Evolutionary conservation across 2,797 vertebrate genomes (phyloP).

Genomic region (Sarcophilus harrisii): DNA sequence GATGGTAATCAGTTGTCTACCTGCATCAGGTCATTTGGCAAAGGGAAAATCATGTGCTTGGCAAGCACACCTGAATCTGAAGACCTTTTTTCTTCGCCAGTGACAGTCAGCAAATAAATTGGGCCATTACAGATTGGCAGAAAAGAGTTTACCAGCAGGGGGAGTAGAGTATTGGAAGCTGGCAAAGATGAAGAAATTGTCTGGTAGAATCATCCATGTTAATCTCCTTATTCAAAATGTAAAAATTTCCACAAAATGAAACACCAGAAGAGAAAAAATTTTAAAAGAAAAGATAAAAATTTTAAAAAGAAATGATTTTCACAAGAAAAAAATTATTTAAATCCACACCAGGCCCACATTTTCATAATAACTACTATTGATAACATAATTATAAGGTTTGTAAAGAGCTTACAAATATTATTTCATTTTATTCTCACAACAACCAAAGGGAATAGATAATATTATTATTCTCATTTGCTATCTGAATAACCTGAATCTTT

Average conservation of each 20-base stretch:
- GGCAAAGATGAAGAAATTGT: not conserved
- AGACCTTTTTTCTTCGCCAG: constrained; percentile 22
- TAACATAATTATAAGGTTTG: not conserved
- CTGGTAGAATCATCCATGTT: not conserved
- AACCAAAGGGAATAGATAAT: not conserved
- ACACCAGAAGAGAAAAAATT: not conserved
- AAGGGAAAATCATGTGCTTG: not conserved
- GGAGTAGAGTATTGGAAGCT: not conserved
- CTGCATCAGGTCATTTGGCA: constrained; percentile 3
- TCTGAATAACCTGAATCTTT: not conserved
- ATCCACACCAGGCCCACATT: not conserved
- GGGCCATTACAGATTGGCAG: constrained; percentile 2
- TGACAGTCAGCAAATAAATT: constrained; percentile 32
- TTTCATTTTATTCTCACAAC: not conserved
- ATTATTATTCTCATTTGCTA: not conserved
- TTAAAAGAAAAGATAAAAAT: constrained; percentile 50
- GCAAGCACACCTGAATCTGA: not conserved
- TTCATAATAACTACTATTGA: not conserved
- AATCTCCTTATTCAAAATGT: not conserved
- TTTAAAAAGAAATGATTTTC: constrained; percentile 21
- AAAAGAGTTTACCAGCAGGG: constrained; percentile 1
- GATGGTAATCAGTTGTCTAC: constrained; percentile 5
- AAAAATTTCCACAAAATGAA: not conserved
- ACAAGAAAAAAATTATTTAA: constrained; percentile 28
- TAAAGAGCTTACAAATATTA: not conserved